Evolutionary conservation across 2,888 invertebrate species (phyloP).

Genomic region (Nomada flava): DNA sequence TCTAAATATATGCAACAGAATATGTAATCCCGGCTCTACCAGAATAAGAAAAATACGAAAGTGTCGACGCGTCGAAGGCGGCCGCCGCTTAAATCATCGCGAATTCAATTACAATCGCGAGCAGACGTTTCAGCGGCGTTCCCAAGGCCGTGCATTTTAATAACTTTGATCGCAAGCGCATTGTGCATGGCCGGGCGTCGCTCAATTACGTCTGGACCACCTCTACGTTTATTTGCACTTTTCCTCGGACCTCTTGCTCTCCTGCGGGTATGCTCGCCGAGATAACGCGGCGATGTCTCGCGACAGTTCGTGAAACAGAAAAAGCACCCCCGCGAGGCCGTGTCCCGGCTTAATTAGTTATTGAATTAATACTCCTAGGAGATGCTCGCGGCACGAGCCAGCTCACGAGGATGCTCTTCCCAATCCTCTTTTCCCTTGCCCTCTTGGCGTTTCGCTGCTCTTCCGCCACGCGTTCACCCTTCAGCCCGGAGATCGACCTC

Average conservation of each 20-base stretch:
- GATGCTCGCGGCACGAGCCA: conserved; percentile 27
- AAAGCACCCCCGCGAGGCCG: conserved; percentile 64
- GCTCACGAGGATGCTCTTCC: conserved; percentile 56
- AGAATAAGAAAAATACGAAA: neutral
- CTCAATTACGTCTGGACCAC: conserved; percentile 23
- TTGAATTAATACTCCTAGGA: conserved; percentile 75
- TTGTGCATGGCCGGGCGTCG: neutral
- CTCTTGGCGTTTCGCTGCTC: neutral
- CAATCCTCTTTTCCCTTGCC: conserved; percentile 8
- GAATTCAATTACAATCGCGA: conserved; percentile 39
- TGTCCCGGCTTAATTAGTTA: conserved; percentile 73
- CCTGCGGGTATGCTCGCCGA: conserved; percentile 23
- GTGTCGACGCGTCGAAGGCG: conserved; percentile 2
- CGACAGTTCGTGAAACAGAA: conserved; percentile 73
- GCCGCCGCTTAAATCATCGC: conserved; percentile 4
- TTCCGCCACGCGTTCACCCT: conserved; percentile 2
- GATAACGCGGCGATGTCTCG: conserved; percentile 46
- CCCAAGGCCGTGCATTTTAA: conserved; percentile 39
- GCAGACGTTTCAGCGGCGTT: neutral
- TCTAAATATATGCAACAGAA: neutral
- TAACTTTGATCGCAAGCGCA: conserved; percentile 34
- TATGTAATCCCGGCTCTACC: neutral
- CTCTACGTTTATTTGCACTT: conserved; percentile 48
- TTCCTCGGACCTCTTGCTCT: conserved; percentile 36
- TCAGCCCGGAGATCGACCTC: conserved; percentile 62